phyloP scores from a whole-genome alignment of 2,797 vertebrate species.

The Bovichtus variegatus region DNA sequence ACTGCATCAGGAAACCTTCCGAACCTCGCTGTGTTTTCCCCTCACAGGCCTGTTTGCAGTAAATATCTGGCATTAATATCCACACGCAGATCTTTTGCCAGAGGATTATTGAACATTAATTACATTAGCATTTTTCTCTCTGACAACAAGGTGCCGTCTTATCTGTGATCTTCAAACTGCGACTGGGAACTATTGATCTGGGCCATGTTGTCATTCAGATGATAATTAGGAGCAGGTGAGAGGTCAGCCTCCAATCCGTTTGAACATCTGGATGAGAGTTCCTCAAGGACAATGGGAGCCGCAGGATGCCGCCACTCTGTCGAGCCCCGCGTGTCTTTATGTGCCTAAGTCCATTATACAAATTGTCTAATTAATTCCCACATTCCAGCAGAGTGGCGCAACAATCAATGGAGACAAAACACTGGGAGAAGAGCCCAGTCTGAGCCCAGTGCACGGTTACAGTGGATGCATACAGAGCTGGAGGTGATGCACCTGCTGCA shows the following conservation, averaged over 20 bases:
- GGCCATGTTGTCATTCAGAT: conserved; percentile 97
- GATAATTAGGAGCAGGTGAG: conserved; percentile 94
- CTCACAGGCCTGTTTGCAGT: conserved; percentile 59
- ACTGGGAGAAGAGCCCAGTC: conserved; percentile 27
- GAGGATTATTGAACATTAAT: conserved; percentile 83
- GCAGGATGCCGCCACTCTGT: conserved; percentile 75
- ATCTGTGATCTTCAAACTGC: conserved; percentile 93
- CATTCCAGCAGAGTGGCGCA: conserved; percentile 67
- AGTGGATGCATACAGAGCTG: conserved; percentile 21
- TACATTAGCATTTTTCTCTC: conserved; percentile 85
- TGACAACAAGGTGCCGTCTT: conserved; percentile 90
- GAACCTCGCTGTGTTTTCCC: conserved; percentile 20
- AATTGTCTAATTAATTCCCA: conserved; percentile 85
- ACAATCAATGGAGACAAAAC: conserved; percentile 71
- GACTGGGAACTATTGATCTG: conserved; percentile 96
- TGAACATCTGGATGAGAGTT: conserved; percentile 88
- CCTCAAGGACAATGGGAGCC: conserved; percentile 87
- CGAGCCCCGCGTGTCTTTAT: conserved; percentile 63
- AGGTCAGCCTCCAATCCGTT: conserved; percentile 89
- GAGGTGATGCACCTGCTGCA: conserved; percentile 47
- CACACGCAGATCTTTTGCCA: conserved; percentile 68
- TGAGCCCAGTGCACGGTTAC: conserved; percentile 24
- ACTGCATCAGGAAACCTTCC: conserved; percentile 7
- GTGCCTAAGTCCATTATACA: conserved; percentile 81
- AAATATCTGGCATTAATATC: conserved; percentile 73